phyloP scores from a whole-genome alignment of 2,113 vertebrate genomes.

The Corythaixoides concolor region DNA sequence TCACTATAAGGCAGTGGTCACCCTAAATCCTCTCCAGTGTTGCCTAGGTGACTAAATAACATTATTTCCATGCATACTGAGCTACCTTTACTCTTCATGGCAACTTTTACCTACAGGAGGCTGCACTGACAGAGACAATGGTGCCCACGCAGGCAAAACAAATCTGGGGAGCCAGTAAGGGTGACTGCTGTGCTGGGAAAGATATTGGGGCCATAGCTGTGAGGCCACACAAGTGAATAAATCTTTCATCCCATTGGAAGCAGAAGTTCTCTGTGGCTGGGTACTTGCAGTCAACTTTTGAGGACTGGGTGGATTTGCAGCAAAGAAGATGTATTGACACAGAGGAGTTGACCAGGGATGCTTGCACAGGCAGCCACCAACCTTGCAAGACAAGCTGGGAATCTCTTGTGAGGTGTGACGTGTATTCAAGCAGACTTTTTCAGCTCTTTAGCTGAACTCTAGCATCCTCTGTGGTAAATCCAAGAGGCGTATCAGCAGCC shows the following conservation, averaged over 20 bases:
- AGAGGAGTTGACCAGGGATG: too few relatives aligned
- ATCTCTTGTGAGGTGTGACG: not conserved
- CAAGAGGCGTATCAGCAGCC: too few relatives aligned
- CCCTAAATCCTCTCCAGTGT: not conserved
- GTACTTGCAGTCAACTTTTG: not conserved
- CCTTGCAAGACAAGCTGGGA: not conserved
- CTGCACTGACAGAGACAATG: rapidly evolving
- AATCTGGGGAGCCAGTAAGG: not conserved
- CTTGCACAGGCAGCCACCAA: not conserved
- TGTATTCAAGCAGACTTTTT: not conserved
- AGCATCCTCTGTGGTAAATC: too few relatives aligned
- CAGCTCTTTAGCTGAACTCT: not conserved
- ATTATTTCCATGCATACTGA: not conserved
- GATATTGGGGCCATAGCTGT: not conserved
- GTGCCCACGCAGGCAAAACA: not conserved
- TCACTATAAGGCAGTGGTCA: not conserved
- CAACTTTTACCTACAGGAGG: not conserved
- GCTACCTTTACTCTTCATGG: not conserved
- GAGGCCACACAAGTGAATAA: not conserved
- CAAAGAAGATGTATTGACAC: not conserved
- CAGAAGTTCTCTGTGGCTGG: not conserved
- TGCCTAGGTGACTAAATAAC: not conserved
- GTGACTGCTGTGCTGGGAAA: not conserved
- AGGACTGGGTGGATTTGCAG: not conserved
- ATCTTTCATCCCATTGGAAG: not conserved